A percentile compares a stretch with the other conserved stretches of the same genome.
phyloP scores from a whole-genome alignment of 30 jellyfish, hydroid and myxozoan genomes.

The Hydra vulgaris region DNA sequence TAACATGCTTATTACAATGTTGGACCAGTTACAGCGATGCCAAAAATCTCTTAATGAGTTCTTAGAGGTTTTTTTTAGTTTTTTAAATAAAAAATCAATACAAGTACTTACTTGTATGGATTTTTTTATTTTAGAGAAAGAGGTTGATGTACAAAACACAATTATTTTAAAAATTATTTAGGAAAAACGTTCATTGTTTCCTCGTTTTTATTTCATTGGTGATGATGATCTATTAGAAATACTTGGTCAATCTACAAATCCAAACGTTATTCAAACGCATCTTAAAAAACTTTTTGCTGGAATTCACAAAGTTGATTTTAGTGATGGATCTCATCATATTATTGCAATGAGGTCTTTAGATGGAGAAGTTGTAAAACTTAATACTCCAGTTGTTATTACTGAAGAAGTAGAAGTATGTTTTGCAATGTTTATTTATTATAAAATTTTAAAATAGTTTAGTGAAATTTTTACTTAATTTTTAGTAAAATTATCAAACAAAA shows the following conservation, averaged over 20 bases:
- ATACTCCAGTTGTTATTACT: constrained; percentile 59
- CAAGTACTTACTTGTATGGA: not conserved
- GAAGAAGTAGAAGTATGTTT: constrained; percentile 80
- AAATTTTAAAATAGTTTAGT: not conserved
- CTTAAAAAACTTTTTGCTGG: constrained; percentile 96
- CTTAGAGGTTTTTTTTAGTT: constrained; percentile 65
- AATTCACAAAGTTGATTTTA: constrained; percentile 81
- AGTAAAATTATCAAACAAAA: no score
- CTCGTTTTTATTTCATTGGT: constrained; percentile 97
- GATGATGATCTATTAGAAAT: constrained; percentile 96
- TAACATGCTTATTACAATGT: constrained; percentile 59
- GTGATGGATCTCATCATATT: constrained; percentile 56
- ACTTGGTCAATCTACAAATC: constrained; percentile 94
- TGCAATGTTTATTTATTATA: not conserved
- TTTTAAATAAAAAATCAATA: no score
- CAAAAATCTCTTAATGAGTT: constrained; percentile 93
- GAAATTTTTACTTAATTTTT: no score
- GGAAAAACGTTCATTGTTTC: constrained; percentile 95
- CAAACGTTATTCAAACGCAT: constrained; percentile 95
- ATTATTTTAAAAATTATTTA: constrained; percentile 8
- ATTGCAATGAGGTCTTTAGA: constrained; percentile 85
- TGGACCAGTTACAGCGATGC: constrained; percentile 93
- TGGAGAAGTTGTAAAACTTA: constrained; percentile 77
- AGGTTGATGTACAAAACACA: not conserved
- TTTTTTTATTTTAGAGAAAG: not conserved